Base-by-base conservation (phyloP, 2,888 invertebrate genomes). In the Calliscelio sp. region DNA sequence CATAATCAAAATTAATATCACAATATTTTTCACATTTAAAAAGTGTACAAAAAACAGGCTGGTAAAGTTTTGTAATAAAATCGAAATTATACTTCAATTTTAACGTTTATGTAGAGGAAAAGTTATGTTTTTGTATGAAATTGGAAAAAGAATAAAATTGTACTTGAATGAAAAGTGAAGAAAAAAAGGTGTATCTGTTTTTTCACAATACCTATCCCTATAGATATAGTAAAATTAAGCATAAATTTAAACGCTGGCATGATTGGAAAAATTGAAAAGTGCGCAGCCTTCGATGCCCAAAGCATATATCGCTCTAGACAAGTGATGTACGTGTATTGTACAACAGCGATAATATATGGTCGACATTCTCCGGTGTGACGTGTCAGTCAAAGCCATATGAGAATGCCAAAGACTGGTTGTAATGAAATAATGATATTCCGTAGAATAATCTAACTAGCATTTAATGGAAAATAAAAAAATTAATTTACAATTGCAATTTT, bases 261-360 rank as follows among this genome's bases (percentile, higher is more conserved):
- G 61, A 61, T 14, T 49, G 35, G 22, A 44, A 49, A 41, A 53
- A 51, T 51, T 51, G 41, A 61, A 51, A 61, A 51, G 32, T 53
- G 0, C 2, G 44, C 28, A 55, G 25, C 46, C 65, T 75, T 75
- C 65, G 14, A 41, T 74, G 25, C 25, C 41, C n/a, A 53, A 63
- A 38, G 74, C n/a, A n/a, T 35, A 61, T 49, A 28, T 35, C 44
- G 10, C 7, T 61, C 20, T 18, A 51, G n/a, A 74, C 59, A 59
- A 57, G 32, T 73, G 55, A 73, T 73, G 59, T 73, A 73, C 59
- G 49, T n/a, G n/a, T 59, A 73, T 49, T 73, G 49, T 73, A 55
- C 24, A 8, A 28, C n/a, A n/a, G n/a, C 10, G 61, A 61, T 73
- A 73, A 73, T 73, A 51, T 73, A 73, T 51, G 71, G 46, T 61